Evolutionary conservation across 2,797 vertebrate genomes (phyloP).

Genomic region (Lepidocolaptes lacrymiger): DNA sequence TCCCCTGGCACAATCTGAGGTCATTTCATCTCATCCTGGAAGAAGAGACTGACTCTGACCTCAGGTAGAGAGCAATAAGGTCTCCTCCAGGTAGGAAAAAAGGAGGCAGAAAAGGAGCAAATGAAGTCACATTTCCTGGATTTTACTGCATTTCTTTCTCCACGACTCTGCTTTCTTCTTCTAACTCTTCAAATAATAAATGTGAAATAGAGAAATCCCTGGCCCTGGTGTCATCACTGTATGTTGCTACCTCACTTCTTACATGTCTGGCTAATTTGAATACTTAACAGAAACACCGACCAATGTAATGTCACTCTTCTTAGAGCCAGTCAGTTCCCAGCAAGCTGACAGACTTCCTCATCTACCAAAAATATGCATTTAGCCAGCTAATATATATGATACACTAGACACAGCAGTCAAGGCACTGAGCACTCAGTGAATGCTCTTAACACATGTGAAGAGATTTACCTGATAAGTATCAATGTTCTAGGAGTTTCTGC

Average conservation of each 20-base stretch:
- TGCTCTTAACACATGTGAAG: neutral
- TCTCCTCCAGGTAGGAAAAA: neutral
- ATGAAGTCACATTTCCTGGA: fast-evolving
- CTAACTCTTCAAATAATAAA: neutral
- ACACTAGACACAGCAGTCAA: neutral
- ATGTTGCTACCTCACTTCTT: neutral
- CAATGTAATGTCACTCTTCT: neutral
- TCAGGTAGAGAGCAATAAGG: neutral
- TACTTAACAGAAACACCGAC: neutral
- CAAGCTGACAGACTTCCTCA: neutral
- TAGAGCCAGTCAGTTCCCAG: neutral
- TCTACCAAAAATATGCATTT: neutral
- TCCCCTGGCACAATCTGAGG: neutral
- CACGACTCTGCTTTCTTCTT: neutral
- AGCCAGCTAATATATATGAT: neutral
- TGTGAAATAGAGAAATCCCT: neutral
- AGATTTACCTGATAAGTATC: neutral
- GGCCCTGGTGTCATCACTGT: neutral
- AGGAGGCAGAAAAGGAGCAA: neutral
- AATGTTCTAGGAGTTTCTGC: neutral
- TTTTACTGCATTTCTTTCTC: neutral
- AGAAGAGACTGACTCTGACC: neutral
- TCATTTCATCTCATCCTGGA: neutral
- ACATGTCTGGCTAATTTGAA: neutral
- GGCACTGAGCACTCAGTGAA: neutral